These are phyloP conservation scores for Archips xylosteana DNA, from an alignment of 2,888 invertebrate species.

Conservation along the genomic window DNA sequence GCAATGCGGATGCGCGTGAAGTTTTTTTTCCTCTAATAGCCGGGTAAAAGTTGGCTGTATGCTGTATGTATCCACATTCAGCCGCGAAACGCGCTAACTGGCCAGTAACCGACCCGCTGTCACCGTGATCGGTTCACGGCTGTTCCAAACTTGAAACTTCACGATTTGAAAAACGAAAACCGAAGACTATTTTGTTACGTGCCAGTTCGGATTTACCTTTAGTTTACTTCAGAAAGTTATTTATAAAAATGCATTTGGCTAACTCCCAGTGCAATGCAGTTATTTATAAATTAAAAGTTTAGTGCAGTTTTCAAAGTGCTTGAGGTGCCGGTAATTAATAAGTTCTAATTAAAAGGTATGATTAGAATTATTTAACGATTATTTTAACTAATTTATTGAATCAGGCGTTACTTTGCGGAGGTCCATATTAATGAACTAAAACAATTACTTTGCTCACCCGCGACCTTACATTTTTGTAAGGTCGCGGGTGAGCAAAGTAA, in stretches of 20 bases:
- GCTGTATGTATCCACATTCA: constrained; percentile 16
- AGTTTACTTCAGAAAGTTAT: constrained; percentile 18
- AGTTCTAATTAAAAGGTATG: background rate
- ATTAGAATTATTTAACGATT: background rate
- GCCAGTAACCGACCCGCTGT: constrained; percentile 31
- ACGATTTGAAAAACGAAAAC: constrained; percentile 8
- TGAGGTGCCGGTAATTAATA: constrained; percentile 21
- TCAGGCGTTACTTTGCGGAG: no score
- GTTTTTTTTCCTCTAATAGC: background rate
- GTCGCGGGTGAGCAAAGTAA: no score
- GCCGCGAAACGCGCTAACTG: constrained; percentile 21
- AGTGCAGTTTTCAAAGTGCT: constrained; percentile 42
- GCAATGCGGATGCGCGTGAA: background rate
- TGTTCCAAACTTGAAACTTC: constrained; percentile 29
- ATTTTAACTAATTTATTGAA: no score
- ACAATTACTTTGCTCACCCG: no score
- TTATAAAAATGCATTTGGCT: constrained; percentile 52
- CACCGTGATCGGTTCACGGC: constrained; percentile 26
- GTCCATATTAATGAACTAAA: no score
- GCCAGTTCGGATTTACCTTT: background rate
- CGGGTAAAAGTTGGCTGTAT: background rate
- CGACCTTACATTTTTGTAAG: no score
- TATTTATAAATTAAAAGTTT: constrained; percentile 51
- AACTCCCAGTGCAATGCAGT: constrained; percentile 47
- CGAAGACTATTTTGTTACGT: background rate